Conservation (phyloP, 2,797 vertebrate genomes). For the Cossypha caffra region DNA sequence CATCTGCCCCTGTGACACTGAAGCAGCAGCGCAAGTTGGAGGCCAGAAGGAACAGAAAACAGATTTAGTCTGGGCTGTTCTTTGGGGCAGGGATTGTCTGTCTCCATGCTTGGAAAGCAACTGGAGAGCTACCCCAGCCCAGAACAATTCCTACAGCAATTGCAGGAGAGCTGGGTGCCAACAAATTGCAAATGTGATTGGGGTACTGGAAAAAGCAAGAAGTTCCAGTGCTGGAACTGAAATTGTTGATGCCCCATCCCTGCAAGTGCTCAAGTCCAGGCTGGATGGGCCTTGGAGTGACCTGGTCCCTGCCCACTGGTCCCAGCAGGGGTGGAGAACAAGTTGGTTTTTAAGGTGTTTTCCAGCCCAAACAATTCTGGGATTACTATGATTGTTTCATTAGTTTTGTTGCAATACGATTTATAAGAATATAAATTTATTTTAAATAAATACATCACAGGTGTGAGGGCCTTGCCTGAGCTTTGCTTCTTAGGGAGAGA, state of each 20-base stretch:
- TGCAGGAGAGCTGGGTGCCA: background rate
- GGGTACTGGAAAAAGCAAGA: background rate
- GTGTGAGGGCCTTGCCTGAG: background rate
- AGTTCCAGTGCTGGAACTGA: background rate
- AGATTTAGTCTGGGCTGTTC: slow-evolving; percentile 25
- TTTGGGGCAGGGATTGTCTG: slow-evolving; percentile 17
- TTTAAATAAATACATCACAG: background rate
- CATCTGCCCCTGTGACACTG: slow-evolving; percentile 62
- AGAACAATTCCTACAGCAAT: background rate
- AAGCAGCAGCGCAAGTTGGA: slow-evolving; percentile 1
- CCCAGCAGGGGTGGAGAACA: background rate
- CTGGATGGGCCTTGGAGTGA: background rate
- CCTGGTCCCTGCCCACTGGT: background rate
- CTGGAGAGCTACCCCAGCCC: background rate
- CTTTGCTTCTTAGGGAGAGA: background rate
- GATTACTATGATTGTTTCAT: background rate
- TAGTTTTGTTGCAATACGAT: background rate
- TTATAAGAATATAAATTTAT: background rate
- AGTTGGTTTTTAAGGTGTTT: background rate
- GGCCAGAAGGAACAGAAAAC: slow-evolving; percentile 43
- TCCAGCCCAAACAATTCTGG: background rate
- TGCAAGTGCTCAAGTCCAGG: background rate
- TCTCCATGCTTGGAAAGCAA: slow-evolving; percentile 26
- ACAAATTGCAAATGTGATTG: background rate
- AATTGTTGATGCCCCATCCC: background rate